A percentile compares a stretch with the other conserved stretches of the same genome.
Conservation (phyloP, 2,797 vertebrate genomes). For the Darevskia mixta region DNA sequence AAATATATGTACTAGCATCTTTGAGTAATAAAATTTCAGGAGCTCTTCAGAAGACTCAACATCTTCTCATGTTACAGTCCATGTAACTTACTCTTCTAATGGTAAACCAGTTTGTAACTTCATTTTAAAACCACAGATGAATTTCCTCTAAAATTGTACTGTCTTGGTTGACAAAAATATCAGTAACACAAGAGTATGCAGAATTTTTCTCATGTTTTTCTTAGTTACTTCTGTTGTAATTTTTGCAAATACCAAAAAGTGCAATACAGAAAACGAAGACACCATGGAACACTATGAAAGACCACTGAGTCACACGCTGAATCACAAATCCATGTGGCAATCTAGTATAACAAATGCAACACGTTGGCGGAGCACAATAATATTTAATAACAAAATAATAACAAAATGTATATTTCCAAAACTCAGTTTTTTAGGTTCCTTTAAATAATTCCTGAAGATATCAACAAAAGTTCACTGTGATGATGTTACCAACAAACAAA, state of each 20-base stretch:
- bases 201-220: neutral
- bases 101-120: neutral
- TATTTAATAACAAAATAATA: no score
- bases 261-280: neutral
- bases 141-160: neutral
- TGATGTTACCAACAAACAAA: no score
- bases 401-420: no score
- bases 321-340: no score
- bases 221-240: neutral
- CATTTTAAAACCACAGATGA: neutral
- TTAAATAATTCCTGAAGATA: no score
- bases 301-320: neutral
- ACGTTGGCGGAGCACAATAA: no score
- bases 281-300: neutral
- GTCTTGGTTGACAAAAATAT: neutral
- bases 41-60: neutral
- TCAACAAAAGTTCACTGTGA: no score
- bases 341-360: no score
- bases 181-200: neutral
- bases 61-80: neutral
- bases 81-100: neutral
- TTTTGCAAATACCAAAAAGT: neutral
- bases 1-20: neutral
- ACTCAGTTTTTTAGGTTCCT: no score
- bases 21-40: neutral